phyloP scores from a whole-genome alignment of 2,113 vertebrate genomes.

The Anas platyrhynchos region DNA sequence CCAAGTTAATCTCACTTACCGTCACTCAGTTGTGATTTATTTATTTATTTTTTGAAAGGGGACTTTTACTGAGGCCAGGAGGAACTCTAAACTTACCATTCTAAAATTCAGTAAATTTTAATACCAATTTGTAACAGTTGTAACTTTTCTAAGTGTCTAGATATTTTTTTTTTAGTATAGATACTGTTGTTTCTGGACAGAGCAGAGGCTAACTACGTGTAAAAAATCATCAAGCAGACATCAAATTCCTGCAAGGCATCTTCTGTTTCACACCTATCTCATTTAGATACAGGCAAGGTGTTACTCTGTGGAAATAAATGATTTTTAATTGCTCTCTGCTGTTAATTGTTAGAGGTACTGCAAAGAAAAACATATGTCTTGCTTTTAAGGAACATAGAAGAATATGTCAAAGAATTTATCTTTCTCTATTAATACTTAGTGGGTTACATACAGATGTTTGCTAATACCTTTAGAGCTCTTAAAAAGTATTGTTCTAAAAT shows the following conservation, averaged over 20 bases:
- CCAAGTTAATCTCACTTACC: not conserved
- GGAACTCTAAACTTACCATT: not conserved
- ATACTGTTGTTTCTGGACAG: not conserved
- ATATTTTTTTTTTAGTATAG: not conserved
- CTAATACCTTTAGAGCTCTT: not conserved
- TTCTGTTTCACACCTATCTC: not conserved
- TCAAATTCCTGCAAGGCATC: not conserved
- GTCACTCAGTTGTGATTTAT: not conserved
- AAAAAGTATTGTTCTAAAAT: not conserved
- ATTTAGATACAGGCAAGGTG: not conserved
- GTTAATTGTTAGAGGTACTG: not conserved
- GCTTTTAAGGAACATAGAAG: not conserved
- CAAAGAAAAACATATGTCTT: not conserved
- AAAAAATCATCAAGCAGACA: not conserved
- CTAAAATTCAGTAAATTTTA: not conserved
- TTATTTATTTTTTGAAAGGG: not conserved
- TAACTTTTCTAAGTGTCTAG: not conserved
- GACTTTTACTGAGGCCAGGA: not conserved
- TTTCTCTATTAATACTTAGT: not conserved
- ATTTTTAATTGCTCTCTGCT: not conserved
- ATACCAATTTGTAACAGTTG: not conserved
- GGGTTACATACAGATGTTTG: not conserved
- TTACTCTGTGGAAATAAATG: not conserved
- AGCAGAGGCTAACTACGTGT: not conserved
- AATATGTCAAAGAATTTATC: not conserved